Evolutionary conservation across 2,113 vertebrate species (phyloP).

Genomic region (Pteropus alecto): DNA sequence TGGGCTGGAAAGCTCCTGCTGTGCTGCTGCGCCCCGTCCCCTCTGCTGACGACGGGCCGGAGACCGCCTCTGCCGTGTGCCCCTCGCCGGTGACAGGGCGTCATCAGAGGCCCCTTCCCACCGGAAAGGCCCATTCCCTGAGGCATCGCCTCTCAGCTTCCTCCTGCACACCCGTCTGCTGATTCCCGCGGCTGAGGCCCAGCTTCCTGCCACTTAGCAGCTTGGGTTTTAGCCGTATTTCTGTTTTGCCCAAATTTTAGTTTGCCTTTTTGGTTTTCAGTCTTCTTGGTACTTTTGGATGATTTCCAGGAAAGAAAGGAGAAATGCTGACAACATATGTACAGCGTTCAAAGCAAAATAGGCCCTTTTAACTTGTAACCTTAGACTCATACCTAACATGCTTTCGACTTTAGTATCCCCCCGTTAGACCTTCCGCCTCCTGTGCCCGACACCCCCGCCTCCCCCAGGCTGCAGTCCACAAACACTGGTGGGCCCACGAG

Average conservation of each 20-base stretch:
- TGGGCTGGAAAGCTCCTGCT: too few species aligned
- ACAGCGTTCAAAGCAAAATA: background rate
- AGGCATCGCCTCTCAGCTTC: rapidly evolving
- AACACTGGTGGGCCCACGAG: background rate
- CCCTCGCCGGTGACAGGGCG: background rate
- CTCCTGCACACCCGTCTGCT: rapidly evolving
- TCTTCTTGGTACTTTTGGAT: background rate
- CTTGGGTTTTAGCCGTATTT: background rate
- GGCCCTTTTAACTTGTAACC: background rate
- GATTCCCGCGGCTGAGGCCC: rapidly evolving
- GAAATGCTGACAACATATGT: background rate
- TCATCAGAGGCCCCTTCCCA: too few species aligned
- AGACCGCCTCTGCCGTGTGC: background rate
- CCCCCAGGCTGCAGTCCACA: too few species aligned
- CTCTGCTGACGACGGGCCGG: too few species aligned
- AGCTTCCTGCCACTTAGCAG: background rate
- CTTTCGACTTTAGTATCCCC: background rate
- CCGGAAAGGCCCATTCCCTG: background rate
- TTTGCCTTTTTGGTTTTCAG: background rate
- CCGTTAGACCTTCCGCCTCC: background rate
- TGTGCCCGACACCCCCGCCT: background rate
- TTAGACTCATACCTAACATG: background rate
- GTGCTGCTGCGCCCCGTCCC: too few species aligned
- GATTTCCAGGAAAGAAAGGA: background rate
- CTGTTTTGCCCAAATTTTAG: background rate